Conservation (phyloP, 1,140 invertebrate species). For the Steinernema khuongi region DNA sequence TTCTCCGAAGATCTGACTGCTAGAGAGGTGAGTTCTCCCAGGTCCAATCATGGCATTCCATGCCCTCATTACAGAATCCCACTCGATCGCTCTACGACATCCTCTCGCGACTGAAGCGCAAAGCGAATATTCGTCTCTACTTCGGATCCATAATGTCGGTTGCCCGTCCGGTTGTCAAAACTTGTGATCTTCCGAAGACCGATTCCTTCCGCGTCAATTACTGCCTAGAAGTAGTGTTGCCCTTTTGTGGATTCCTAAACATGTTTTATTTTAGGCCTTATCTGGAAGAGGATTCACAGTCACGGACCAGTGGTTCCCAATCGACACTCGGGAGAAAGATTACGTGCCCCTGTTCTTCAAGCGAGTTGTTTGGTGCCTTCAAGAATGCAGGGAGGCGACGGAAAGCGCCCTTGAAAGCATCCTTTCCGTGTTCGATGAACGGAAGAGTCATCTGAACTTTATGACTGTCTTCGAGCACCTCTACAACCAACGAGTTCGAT, state of each 20-base stretch:
- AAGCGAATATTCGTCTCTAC: background rate
- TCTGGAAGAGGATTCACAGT: conserved; percentile 27
- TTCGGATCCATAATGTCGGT: conserved; percentile 3
- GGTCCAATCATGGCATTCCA: background rate
- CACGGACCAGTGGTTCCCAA: conserved; percentile 31
- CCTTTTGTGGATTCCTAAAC: background rate
- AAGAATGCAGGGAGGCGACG: conserved; percentile 25
- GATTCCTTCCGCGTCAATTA: conserved; percentile 32
- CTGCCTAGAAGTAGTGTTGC: conserved; percentile 27
- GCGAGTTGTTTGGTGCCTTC: conserved; percentile 20
- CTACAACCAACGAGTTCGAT: conserved; percentile 19
- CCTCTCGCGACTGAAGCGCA: background rate
- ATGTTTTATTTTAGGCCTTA: conserved; percentile 29
- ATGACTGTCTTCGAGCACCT: conserved; percentile 27
- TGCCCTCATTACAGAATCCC: background rate
- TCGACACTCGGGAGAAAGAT: background rate
- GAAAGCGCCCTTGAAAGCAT: conserved; percentile 35
- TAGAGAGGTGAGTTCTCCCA: background rate
- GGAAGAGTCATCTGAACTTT: conserved; percentile 24
- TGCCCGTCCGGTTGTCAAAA: background rate
- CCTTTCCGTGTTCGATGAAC: conserved; percentile 34
- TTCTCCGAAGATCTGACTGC: background rate
- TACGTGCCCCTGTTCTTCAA: conserved; percentile 23
- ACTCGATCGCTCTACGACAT: background rate
- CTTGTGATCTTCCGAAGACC: background rate